phyloP scores from a whole-genome alignment of 2,113 vertebrate species.

The Tenebrosternarchus preto region DNA sequence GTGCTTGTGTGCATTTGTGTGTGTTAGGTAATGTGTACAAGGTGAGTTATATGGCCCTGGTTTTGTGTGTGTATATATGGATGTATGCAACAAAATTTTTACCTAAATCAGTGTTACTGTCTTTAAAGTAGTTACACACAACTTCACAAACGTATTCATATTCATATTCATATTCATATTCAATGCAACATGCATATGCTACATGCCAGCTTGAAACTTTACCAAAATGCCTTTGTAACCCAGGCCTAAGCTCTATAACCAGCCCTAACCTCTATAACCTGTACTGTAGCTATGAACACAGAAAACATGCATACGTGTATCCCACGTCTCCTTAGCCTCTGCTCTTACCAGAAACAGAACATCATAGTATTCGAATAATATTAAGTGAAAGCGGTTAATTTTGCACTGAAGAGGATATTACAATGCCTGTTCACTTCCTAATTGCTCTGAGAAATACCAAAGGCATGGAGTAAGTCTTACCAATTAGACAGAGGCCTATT shows the following conservation, averaged over 20 bases:
- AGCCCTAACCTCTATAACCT: neutral
- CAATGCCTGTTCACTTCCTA: constrained; percentile 33
- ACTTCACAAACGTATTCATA: neutral
- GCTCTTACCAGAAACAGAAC: neutral
- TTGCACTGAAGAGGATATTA: constrained; percentile 3
- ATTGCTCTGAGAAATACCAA: constrained; percentile 50
- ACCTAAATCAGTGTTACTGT: constrained; percentile 1
- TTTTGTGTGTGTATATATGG: constrained; percentile 11
- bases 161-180: no score
- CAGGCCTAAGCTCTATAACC: no score
- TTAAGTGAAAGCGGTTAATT: constrained; percentile 8
- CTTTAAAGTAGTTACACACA: neutral
- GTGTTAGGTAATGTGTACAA: no score
- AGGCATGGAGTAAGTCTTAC: constrained; percentile 45
- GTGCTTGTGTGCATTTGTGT: constrained; percentile 18
- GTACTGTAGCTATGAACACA: neutral
- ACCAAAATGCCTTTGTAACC: neutral
- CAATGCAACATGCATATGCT: neutral
- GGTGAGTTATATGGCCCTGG: no score
- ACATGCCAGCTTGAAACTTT: neutral
- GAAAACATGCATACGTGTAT: neutral
- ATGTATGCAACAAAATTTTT: neutral
- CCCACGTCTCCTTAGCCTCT: neutral
- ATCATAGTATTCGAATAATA: neutral
- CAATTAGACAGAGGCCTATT: constrained; percentile 48